Evolutionary conservation across 1,140 invertebrate species (phyloP), one percentile per base, ranked within the genome.

Genomic region (Aphaenogaster floridana): DNA sequence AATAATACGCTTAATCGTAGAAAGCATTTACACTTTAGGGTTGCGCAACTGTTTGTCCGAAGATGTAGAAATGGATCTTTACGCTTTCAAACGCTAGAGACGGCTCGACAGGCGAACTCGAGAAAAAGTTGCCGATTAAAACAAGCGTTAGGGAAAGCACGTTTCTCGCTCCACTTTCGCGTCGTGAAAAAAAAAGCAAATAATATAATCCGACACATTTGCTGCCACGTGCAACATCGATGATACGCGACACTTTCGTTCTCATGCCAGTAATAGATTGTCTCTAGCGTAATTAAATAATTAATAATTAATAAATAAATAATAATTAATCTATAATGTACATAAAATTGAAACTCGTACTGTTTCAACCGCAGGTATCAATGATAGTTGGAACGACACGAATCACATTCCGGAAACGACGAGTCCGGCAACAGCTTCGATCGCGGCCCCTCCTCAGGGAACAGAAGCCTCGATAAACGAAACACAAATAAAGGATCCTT

Each of bases 381-480:
- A 45, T 64, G 34, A 69, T 17, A 28, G 3, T 17, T 61, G 64
- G 78, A 28, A 48, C 11, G 36, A 80, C 9, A 61, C 52, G 7
- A 69, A 64, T 50, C 68, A 86, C n/a, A 50, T 86, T 21, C 2
- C 34, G 21, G 42, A 83, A 68, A 76, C 86, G 34, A 87, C 59
- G 34, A 88, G 11, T 39, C 50, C 59, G 8, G 50, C 50, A 57
- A 59, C 57, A 8, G 63, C 34, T 6, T 45, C 79, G 42, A 84
- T 42, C 7, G 42, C 54, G 50, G 68, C 48, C 52, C 66, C 57
- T 34, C 28, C 11, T 71, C 63, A 81, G 39, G 61, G 17, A 39
- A 76, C 64, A 48, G 68, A 6, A 17, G 11, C 4, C 9, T 21
- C 63, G 48, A 17, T 59, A 28, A 71, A 69, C 13, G 21, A n/a